Evolutionary conservation across 2,888 invertebrate genomes (phyloP), one percentile per base, ranked within the genome.

Genomic region (Macaria liturata): DNA sequence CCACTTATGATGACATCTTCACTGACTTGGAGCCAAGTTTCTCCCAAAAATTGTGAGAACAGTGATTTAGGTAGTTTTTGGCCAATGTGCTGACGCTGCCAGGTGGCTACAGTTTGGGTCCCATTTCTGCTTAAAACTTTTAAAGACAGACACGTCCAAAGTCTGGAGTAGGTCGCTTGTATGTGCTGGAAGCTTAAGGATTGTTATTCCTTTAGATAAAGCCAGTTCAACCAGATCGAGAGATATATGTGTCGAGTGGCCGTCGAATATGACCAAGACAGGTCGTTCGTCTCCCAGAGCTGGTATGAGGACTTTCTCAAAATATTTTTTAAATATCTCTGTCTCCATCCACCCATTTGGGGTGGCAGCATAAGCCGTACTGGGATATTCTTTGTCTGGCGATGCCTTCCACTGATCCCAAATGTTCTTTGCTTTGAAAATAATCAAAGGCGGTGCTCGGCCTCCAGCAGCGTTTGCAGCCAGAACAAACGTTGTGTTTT

Each of bases 321-420:
- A 54, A 30, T 54, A 54, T 9, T 54, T 54, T 47, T 32, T 40
- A 20, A 54, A 54, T 9, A 54, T 20, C 34, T 37, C 46, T 6
- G 46, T 46, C 9, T 54, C 54, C 46, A 54, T 54, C 54, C 54
- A 54, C 9, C 54, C 54, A 46, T 54, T 54, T 3, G 46, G 40
- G 9, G 40, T 47, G 4, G 32, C 46, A 9, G 46, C 46, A 4
- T 46, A 46, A 5, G 31, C 46, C 32, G 46, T 46, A 9, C 46
- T 32, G 9, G 46, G 31, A 31, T 9, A 46, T 46, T 46, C 46
- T 5, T 46, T 46, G 1, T 32, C 46, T 46, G 7, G 32, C 1
- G 46, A 32, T 40, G 52, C 46, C 34, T 46, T 52, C 52, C 46
- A 52, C n/a, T 37, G 39, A 9, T 52, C 52, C 52, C 46, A 52